A percentile compares a stretch with the other conserved stretches of the same genome.
phyloP scores from a whole-genome alignment of 2,113 vertebrate genomes.

The Sapayoa aenigma region DNA sequence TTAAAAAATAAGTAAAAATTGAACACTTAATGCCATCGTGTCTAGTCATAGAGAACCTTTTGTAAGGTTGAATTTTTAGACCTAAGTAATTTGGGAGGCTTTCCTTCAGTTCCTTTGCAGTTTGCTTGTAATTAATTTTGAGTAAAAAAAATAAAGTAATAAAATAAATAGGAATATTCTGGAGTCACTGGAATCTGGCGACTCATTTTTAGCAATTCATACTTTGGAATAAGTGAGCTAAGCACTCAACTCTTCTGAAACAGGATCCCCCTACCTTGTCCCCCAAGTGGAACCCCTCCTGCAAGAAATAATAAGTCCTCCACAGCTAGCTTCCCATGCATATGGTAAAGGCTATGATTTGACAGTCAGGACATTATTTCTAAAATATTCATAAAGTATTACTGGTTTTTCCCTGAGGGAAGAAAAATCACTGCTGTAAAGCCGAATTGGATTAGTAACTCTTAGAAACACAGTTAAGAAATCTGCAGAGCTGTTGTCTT shows the following conservation, averaged over 20 bases:
- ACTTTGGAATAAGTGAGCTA: not conserved
- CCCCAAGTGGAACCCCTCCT: not conserved
- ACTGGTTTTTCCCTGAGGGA: not conserved
- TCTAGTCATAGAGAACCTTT: not conserved
- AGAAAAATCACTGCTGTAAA: not conserved
- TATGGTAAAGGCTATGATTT: not conserved
- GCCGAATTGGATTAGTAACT: not conserved
- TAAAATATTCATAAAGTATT: not conserved
- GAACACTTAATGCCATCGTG: not conserved
- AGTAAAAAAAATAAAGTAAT: not conserved
- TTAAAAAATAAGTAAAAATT: not conserved
- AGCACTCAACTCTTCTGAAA: not conserved
- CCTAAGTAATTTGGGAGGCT: not conserved
- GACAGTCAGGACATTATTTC: not conserved
- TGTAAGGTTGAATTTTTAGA: not conserved
- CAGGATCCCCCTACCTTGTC: not conserved
- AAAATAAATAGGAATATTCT: not conserved
- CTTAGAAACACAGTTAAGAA: not conserved
- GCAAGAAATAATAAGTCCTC: not conserved
- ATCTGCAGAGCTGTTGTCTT: not conserved
- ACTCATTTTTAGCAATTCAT: not conserved
- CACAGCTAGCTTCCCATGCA: not conserved
- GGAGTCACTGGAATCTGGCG: not conserved
- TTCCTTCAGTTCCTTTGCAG: not conserved
- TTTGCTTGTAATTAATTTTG: not conserved